Base-by-base conservation (phyloP, 2,797 vertebrate species). In the Acanthurus tractus region DNA sequence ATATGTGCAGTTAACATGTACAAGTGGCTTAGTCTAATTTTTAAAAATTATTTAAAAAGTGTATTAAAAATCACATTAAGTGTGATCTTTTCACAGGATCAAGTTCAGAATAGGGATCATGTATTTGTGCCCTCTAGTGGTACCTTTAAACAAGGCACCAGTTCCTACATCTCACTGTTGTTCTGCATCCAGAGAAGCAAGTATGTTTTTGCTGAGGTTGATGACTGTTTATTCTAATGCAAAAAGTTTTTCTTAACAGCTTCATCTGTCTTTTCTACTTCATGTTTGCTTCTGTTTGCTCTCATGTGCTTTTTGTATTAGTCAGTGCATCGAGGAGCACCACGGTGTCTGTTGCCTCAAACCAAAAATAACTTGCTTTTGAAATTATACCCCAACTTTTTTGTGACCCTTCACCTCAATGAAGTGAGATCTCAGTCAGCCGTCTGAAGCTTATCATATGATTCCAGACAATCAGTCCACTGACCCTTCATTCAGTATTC, bases 101-200 rank as follows among this genome's bases (percentile, higher is more conserved):
- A 0, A 8, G 4, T 12, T 40, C 17, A 50, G 1, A 44, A n/a
- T 3, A 17, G 20, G n/a, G 8, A 53, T 59, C 8, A 20, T 44
- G 20, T 18, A 74, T 56, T 58, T 59, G 11, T 12, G 2, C 29
- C 74, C 69, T 78, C 76, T 82, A 82, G 69, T 92, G 93, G 38
- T 10, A 40, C 38, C 12, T 40, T 2, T 40, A 40, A 12, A 40
- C 38, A 11, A 40, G 2, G 29, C 29, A 34, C 29, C 29, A 34
- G 45, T 82, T 67, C 55, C 59, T n/a, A 12, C 62, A 36, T 42
- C 46, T 52, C 18, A 18, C 34, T 17, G 13, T 46, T 71, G 18
- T 74, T 71, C 67, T 38, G 36, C 46, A 61, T 64, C 38, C 14
- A 50, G 23, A 45, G n/a, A 12, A 52, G 45, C 29, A 34, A 34